Conservation (phyloP, 2,113 vertebrate species). For the Sylvia atricapilla region DNA sequence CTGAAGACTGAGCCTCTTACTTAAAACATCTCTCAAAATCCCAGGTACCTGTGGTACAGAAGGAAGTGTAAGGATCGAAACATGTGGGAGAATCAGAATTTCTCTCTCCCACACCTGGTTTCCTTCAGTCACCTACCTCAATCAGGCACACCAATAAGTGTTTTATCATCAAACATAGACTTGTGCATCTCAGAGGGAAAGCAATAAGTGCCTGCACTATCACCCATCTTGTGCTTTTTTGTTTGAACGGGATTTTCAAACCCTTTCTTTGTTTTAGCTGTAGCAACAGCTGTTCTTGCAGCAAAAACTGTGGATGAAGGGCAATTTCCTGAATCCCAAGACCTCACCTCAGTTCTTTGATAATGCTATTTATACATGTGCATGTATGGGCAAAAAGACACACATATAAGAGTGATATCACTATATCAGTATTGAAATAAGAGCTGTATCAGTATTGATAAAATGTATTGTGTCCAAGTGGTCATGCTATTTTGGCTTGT, state of each 20-base stretch:
- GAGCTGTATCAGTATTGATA: neutral
- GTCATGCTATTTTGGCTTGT: neutral
- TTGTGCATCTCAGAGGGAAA: conserved; percentile 24
- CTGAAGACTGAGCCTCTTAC: neutral
- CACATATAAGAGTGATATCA: neutral
- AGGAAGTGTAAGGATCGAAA: neutral
- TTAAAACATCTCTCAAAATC: neutral
- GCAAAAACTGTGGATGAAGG: conserved; percentile 7
- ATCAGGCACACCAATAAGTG: conserved; percentile 7
- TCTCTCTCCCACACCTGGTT: conserved; percentile 6
- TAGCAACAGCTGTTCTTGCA: conserved; percentile 37
- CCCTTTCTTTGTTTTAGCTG: conserved; percentile 42
- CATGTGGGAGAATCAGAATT: neutral
- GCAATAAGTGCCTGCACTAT: conserved; percentile 14
- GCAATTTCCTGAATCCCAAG: conserved; percentile 13
- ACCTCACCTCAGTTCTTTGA: neutral
- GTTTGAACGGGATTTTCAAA: conserved; percentile 38
- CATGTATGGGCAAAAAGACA: neutral
- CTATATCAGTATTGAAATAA: no score
- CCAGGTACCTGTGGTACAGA: neutral
- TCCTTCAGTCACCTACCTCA: conserved; percentile 58
- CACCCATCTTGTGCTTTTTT: conserved; percentile 17
- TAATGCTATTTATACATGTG: neutral
- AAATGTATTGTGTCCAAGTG: neutral
- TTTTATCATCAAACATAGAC: neutral